Evolutionary conservation across 2,113 vertebrate species (phyloP).

Genomic region (Anoplopoma fimbria): DNA sequence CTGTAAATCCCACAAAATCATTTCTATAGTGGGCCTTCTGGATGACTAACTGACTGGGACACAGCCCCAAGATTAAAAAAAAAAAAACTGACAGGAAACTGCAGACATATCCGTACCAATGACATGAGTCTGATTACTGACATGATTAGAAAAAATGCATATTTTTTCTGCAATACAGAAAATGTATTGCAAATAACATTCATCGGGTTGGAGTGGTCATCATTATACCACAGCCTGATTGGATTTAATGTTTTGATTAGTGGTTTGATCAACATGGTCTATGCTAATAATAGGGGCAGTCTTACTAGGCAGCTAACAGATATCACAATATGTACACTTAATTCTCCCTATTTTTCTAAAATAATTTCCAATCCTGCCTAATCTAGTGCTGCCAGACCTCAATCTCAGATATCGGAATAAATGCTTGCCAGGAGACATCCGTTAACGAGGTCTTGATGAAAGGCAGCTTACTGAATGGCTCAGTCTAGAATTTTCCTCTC

Average conservation of each 20-base stretch:
- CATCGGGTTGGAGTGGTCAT: too few species aligned
- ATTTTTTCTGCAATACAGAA: too few species aligned
- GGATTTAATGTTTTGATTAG: too few species aligned
- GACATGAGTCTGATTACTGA: too few species aligned
- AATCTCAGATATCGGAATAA: background rate
- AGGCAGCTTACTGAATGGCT: background rate
- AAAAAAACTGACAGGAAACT: too few species aligned
- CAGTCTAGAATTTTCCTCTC: constrained; percentile 1
- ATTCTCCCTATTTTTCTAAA: background rate
- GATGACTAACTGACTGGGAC: background rate
- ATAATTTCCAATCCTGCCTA: background rate
- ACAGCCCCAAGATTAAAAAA: background rate
- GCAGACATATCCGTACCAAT: too few species aligned
- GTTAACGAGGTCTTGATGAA: background rate
- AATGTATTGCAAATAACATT: too few species aligned
- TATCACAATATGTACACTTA: background rate
- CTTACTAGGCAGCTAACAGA: background rate
- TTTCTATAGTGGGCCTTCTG: background rate
- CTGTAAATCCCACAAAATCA: background rate
- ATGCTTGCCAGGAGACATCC: background rate
- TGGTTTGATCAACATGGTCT: background rate
- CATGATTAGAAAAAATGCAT: too few species aligned
- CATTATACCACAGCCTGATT: too few species aligned
- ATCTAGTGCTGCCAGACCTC: background rate
- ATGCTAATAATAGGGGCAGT: background rate